These are phyloP conservation scores for Xiphophorus couchianus DNA, from an alignment of 2,113 vertebrate species.

Conservation along the genomic window DNA sequence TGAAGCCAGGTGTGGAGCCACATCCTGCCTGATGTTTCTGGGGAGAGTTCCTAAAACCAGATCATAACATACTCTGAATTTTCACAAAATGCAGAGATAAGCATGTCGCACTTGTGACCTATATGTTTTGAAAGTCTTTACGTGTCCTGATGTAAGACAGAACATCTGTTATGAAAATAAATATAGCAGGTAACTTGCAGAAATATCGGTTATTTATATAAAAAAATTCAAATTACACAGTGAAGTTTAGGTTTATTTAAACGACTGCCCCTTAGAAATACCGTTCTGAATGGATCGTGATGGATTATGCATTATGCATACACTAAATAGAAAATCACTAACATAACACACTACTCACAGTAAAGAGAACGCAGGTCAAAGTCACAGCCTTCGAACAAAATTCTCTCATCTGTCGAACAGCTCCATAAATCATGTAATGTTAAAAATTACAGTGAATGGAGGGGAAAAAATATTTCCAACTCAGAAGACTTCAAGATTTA, in stretches of 20 bases:
- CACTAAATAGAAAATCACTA: conserved; percentile 19
- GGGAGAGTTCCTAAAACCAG: conserved; percentile 52
- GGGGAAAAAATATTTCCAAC: conserved; percentile 1
- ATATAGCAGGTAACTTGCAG: neutral
- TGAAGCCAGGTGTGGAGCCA: conserved; percentile 80
- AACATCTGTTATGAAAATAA: neutral
- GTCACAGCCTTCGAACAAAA: conserved; percentile 19
- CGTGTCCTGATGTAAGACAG: neutral
- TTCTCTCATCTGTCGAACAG: conserved; percentile 21
- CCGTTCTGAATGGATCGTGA: neutral
- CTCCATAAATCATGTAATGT: conserved; percentile 44
- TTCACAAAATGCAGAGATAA: conserved; percentile 38
- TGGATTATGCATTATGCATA: conserved; percentile 1
- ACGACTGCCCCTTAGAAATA: neutral
- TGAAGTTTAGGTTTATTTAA: conserved; percentile 1
- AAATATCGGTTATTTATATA: conserved; percentile 4
- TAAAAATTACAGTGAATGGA: conserved; percentile 8
- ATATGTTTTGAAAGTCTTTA: conserved; percentile 7
- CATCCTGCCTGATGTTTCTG: conserved; percentile 57
- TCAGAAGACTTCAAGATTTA: conserved; percentile 25
- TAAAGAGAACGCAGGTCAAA: conserved; percentile 29
- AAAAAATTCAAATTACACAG: neutral
- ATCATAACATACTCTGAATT: conserved; percentile 55
- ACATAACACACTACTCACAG: conserved; percentile 8
- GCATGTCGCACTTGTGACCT: conserved; percentile 26